A percentile compares a stretch with the other conserved stretches of the same genome.
Evolutionary conservation across 1,140 invertebrate genomes (phyloP).

Genomic region (Zaprionus inermis): DNA sequence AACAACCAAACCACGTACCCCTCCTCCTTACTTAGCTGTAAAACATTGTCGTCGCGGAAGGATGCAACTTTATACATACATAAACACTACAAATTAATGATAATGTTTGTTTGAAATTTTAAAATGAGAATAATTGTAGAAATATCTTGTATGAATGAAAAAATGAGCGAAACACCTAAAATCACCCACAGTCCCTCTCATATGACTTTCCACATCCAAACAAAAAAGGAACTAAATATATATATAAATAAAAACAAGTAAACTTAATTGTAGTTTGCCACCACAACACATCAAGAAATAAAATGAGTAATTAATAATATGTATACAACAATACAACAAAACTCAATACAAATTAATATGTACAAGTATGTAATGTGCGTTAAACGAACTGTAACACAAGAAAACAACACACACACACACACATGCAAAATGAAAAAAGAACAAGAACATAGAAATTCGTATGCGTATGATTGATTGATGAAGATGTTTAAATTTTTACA

Average conservation of each 20-base stretch:
- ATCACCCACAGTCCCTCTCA: constrained; percentile 1
- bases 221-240: constrained; percentile 34
- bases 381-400: constrained; percentile 51
- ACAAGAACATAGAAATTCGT: constrained; percentile 71
- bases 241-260: constrained; percentile 41
- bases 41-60: constrained; percentile 59
- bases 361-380: constrained; percentile 59
- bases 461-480: constrained; percentile 56
- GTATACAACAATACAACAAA: constrained; percentile 73
- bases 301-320: constrained; percentile 59
- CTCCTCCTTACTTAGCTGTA: constrained; percentile 64
- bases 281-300: constrained; percentile 28
- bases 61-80: constrained; percentile 67
- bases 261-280: constrained; percentile 51
- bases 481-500: constrained; percentile 80
- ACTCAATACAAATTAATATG: constrained; percentile 49
- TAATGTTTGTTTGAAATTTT: constrained; percentile 78
- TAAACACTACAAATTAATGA: constrained; percentile 58
- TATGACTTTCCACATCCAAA: constrained; percentile 29
- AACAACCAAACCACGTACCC: constrained; percentile 27
- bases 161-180: constrained; percentile 39
- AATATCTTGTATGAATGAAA: constrained; percentile 76
- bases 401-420: constrained; percentile 26
- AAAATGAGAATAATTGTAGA: constrained; percentile 75
- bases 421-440: constrained; percentile 31